Percentiles rank a stretch among this genome's conserved stretches.
Conservation (phyloP, 1,140 invertebrate species). For the Drosophila saltans region DNA sequence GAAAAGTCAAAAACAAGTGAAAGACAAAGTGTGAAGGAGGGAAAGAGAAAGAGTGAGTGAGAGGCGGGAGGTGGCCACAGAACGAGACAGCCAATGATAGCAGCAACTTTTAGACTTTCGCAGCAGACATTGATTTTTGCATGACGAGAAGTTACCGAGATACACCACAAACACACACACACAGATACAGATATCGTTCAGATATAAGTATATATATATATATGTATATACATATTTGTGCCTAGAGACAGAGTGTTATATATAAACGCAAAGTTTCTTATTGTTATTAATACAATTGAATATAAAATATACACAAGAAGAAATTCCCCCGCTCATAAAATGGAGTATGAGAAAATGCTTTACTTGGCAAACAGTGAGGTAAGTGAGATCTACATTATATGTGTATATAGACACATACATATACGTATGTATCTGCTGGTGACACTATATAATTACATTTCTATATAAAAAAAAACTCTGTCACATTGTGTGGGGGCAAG, state of each 20-base stretch:
- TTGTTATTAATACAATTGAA: constrained; percentile 28
- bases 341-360: constrained; percentile 79
- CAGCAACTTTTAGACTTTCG: constrained; percentile 58
- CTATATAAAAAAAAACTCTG: not conserved
- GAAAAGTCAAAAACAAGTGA: constrained; percentile 40
- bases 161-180: not conserved
- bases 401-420: constrained; percentile 14
- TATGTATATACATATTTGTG: constrained; percentile 33
- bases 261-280: constrained; percentile 33
- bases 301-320: not conserved
- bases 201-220: constrained; percentile 26
- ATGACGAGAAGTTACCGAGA: constrained; percentile 42
- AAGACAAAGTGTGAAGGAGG: constrained; percentile 54
- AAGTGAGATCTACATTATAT: constrained; percentile 40
- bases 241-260: constrained; percentile 18
- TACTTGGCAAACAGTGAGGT: constrained; percentile 64
- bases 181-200: constrained; percentile 19
- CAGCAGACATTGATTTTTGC: constrained; percentile 62
- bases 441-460: too few relatives aligned
- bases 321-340: constrained; percentile 34
- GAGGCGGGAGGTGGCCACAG: constrained; percentile 31
- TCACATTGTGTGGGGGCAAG: constrained; percentile 15
- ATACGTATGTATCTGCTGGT: not conserved
- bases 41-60: constrained; percentile 22
- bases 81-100: constrained; percentile 57